Percentiles rank a stretch among this genome's conserved stretches.
Conservation (phyloP, 2,797 vertebrate genomes). For the Cynodonichthys magdalenae region DNA sequence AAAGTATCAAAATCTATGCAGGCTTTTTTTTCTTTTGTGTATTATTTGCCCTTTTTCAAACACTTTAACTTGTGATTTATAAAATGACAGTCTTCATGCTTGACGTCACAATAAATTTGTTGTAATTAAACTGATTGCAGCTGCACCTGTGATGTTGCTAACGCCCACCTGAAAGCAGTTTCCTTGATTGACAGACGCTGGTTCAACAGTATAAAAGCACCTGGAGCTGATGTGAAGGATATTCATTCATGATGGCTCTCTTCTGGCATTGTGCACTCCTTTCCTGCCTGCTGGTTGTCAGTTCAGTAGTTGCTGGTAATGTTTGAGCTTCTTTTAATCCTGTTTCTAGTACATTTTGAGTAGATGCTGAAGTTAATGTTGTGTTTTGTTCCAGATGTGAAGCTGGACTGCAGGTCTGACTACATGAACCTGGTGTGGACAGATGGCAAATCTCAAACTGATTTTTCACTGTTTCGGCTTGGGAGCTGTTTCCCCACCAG, state of each 20-base stretch:
- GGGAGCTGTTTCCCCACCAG: conserved; percentile 72
- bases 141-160: conserved; percentile 26
- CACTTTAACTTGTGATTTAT: not conserved
- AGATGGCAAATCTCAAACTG: conserved; percentile 37
- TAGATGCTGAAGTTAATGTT: too few relatives aligned
- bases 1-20: not conserved
- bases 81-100: not conserved
- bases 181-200: conserved; percentile 22
- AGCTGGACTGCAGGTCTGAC: conserved; percentile 67
- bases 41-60: not conserved
- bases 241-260: conserved; percentile 59
- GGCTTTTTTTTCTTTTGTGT: not conserved
- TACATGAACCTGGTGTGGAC: conserved; percentile 71
- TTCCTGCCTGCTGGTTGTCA: conserved; percentile 20
- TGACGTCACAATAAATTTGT: not conserved
- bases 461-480: conserved; percentile 60
- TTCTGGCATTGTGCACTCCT: conserved; percentile 28
- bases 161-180: conserved; percentile 52
- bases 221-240: rapidly evolving
- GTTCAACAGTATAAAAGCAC: conserved; percentile 38
- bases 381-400: conserved; percentile 49
- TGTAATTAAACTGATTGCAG: conserved; percentile 6
- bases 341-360: too few relatives aligned
- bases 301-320: conserved; percentile 65
- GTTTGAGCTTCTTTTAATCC: rapidly evolving